These are phyloP conservation scores for Charina bottae DNA, from an alignment of 2,113 vertebrate species.

Conservation along the genomic window DNA sequence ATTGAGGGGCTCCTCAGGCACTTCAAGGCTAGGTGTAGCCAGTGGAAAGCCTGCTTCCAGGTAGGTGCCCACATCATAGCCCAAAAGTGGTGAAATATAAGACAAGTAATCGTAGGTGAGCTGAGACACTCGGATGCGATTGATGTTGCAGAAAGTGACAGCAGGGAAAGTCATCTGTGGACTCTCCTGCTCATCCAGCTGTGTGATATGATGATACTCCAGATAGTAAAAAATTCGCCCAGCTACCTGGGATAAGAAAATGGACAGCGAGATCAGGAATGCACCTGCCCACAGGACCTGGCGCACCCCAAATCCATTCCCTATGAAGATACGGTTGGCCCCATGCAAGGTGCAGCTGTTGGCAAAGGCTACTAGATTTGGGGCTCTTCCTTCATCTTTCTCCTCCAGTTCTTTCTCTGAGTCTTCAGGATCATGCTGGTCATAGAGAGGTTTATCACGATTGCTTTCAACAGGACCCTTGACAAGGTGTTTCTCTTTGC, in stretches of 20 bases:
- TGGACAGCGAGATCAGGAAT: conserved; percentile 84
- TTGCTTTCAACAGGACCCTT: conserved; percentile 47
- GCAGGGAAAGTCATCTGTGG: conserved; percentile 85
- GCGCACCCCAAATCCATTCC: conserved; percentile 80
- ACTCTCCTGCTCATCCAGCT: conserved; percentile 85
- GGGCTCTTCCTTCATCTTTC: conserved; percentile 29
- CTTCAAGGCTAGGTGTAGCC: conserved; percentile 64
- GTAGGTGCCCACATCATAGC: conserved; percentile 79
- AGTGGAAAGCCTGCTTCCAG: conserved; percentile 84
- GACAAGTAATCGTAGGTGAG: conserved; percentile 88
- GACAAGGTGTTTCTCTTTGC: conserved; percentile 66
- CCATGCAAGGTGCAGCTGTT: conserved; percentile 88
- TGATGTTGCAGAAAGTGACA: conserved; percentile 93
- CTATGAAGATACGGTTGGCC: conserved; percentile 88
- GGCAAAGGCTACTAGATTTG: conserved; percentile 84
- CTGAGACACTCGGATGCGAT: conserved; percentile 85
- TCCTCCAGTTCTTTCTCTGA: conserved; percentile 29
- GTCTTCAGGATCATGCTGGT: conserved; percentile 21
- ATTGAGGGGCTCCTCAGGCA: conserved; percentile 77
- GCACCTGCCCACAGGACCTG: conserved; percentile 86
- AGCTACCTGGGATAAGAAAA: conserved; percentile 89
- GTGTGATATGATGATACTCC: conserved; percentile 86
- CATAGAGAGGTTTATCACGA: conserved; percentile 10
- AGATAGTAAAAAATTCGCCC: conserved; percentile 87
- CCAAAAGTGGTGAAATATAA: conserved; percentile 87